Conservation (phyloP, 2,888 invertebrate species). For the Pemphredon lugubris region DNA sequence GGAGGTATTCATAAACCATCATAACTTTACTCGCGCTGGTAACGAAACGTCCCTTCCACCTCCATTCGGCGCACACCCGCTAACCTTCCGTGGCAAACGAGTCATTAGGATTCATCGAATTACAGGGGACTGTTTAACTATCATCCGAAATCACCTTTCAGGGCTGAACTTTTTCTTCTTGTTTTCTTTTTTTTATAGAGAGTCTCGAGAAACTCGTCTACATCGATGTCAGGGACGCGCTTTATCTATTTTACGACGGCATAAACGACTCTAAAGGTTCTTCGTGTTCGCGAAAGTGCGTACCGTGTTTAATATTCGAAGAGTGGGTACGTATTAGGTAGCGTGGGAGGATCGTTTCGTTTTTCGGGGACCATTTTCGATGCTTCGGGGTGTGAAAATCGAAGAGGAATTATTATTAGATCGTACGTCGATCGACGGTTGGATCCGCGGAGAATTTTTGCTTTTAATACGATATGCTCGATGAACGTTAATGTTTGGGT, state of each 20-base stretch:
- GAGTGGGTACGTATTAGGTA: too few species aligned
- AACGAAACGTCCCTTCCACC: slow-evolving; percentile 57
- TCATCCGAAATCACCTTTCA: too few species aligned
- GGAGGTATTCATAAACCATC: slow-evolving; percentile 79
- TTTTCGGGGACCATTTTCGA: too few species aligned
- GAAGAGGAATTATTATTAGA: too few species aligned
- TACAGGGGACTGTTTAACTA: slow-evolving; percentile 35
- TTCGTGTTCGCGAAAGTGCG: slow-evolving; percentile 61
- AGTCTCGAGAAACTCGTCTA: background rate
- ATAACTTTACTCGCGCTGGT: slow-evolving; percentile 75
- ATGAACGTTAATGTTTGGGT: too few species aligned
- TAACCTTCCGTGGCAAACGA: slow-evolving; percentile 48
- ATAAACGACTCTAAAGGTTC: slow-evolving; percentile 62
- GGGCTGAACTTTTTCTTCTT: background rate
- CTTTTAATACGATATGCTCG: too few species aligned
- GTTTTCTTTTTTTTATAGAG: background rate
- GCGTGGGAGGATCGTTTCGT: too few species aligned
- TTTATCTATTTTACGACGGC: slow-evolving; percentile 31
- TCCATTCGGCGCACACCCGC: slow-evolving; percentile 37
- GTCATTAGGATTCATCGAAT: slow-evolving; percentile 52
- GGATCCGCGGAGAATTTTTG: too few species aligned
- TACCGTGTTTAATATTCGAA: too few species aligned
- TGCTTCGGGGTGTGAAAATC: too few species aligned
- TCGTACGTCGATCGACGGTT: too few species aligned
- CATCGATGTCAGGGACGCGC: slow-evolving; percentile 10